Base-by-base conservation (phyloP, 2,113 vertebrate species). In the Pluvianellus socialis region DNA sequence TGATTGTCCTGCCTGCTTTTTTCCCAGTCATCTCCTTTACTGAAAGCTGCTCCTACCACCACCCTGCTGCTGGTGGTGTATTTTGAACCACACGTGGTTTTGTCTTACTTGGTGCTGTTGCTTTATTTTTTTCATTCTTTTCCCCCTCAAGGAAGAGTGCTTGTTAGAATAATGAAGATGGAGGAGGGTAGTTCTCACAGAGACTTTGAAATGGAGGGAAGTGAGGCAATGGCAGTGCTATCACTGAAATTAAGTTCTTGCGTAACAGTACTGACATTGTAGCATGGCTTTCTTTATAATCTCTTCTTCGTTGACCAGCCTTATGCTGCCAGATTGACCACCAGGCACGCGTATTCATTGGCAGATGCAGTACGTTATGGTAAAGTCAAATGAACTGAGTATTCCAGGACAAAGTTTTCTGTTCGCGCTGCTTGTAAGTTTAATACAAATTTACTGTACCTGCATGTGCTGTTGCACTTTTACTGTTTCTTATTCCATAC, bases 21-120 rank as follows among this genome's bases (percentile, higher is more conserved):
- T 70, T 42, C 32, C 23, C 19, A 33, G 50, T 44, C 13, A 4
- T 55, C 23, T 71, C n/a, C 20, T 4, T 22, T 65, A 18, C 28
- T 86, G 47, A 50, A 79, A 76, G 33, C 63, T 80, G 45, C 28
- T 80, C 15, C 55, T 92, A 30, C 42, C n/a, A 62, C 72, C 15
- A n/a, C 7, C 26, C 22, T 66, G 7, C 38, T 80, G 23, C 49
- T 45, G 2, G 45, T 67, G 26, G 4, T 90, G 7, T 63, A 16
- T 91, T 94, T 85, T 85, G 58, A 94, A 52, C 61, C 19, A 23
- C 68, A 22, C 9, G 38, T 38, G 38, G 38, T 45, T 73, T 38
- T 5, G 1, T 30, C 22, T 65, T 53, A 24, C 0, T 0, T 12
- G 24, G 7, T 75, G 22, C 15, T 55, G 18, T 62, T 70, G 35